phyloP scores from a whole-genome alignment of 1,140 invertebrate species.

The Coenobita brevimanus region DNA sequence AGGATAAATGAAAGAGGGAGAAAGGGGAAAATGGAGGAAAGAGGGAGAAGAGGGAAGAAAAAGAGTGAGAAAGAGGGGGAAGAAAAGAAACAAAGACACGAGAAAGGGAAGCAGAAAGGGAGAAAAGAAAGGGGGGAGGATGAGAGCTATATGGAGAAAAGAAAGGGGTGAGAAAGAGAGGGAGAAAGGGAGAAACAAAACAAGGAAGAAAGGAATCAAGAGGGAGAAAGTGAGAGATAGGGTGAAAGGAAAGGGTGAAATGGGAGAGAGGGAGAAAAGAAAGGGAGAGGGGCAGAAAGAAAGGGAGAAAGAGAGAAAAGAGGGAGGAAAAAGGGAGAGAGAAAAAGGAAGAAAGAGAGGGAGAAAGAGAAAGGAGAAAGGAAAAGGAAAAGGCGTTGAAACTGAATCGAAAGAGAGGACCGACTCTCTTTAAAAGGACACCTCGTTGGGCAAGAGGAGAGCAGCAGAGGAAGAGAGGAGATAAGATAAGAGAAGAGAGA shows the following conservation, averaged over 20 bases:
- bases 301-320: not conserved
- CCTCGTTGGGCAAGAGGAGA: too few species aligned
- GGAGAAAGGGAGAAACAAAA: not conserved
- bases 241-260: constrained; percentile 2
- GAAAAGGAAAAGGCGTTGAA: not conserved
- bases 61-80: too few species aligned
- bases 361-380: not conserved
- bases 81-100: not conserved
- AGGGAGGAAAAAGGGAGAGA: not conserved
- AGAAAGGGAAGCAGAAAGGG: not conserved
- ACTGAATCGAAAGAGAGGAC: too few species aligned
- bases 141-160: too few species aligned
- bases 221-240: not conserved
- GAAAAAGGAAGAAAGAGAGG: not conserved
- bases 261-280: not conserved
- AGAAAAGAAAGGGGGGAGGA: too few species aligned
- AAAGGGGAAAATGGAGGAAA: not conserved
- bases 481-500: not conserved
- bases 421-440: too few species aligned
- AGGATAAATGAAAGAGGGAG: too few species aligned
- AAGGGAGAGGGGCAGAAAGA: constrained; percentile 14
- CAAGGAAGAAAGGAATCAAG: not conserved
- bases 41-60: too few species aligned
- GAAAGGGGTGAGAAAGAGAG: too few species aligned
- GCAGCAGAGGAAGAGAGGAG: not conserved